Conservation (phyloP, 2,113 vertebrate species). For the Zosterops japonicus region DNA sequence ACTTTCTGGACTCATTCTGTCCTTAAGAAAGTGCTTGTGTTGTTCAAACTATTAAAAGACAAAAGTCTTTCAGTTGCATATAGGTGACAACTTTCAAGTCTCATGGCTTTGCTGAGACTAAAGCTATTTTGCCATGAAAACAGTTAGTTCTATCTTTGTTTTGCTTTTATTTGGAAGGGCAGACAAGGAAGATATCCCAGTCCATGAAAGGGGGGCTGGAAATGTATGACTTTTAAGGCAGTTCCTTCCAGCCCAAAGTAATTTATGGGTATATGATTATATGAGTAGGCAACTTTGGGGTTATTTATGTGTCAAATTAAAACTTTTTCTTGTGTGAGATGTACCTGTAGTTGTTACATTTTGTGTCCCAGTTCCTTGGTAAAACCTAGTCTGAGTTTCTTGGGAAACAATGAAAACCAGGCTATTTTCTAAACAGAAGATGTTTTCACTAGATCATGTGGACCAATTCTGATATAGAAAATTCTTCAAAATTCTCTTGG, state of each 20-base stretch:
- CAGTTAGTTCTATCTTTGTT: not conserved
- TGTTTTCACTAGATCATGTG: not conserved
- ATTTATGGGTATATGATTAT: not conserved
- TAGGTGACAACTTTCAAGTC: not conserved
- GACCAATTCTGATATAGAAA: not conserved
- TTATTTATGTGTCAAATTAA: not conserved
- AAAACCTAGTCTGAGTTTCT: not conserved
- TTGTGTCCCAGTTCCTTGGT: not conserved
- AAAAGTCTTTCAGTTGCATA: not conserved
- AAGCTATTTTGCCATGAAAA: not conserved
- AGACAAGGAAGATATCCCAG: not conserved
- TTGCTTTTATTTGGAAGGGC: not conserved
- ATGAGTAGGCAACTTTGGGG: not conserved
- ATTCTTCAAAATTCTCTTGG: not conserved
- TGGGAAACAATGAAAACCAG: not conserved
- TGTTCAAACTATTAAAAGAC: not conserved
- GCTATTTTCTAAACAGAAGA: not conserved
- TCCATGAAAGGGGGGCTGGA: not conserved
- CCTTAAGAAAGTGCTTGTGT: not conserved
- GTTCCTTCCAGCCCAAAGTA: not conserved
- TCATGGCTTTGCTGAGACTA: not conserved
- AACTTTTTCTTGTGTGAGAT: not conserved
- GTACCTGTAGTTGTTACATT: not conserved
- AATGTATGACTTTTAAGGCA: too few relatives aligned
- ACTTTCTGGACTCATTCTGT: not conserved